Base-by-base conservation (phyloP, 2,113 vertebrate genomes). In the Tychaedon coryphoeus region DNA sequence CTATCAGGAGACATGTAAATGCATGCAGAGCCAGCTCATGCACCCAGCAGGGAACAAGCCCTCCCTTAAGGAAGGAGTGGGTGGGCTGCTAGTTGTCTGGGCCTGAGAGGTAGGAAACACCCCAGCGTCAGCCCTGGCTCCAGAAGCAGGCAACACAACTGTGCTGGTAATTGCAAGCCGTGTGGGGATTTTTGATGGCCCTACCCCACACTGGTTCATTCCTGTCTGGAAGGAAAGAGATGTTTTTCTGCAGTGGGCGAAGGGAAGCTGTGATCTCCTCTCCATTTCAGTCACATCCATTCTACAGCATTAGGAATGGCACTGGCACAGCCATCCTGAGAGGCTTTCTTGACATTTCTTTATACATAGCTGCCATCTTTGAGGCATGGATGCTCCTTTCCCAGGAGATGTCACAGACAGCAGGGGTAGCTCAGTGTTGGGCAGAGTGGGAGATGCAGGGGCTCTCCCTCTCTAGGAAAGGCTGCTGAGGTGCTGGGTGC, bases 1-100 rank as follows among this genome's bases (percentile, higher is more conserved):
- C 90, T 95, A 90, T 93, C 78, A 72, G 85, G 82, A 93, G 87
- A 90, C 96, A 86, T 90, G 95, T 92, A 95, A 97, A 96, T 50
- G 87, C 94, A 86, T 12, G 93, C 12, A 90, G 71, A 91, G 92
- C 90, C 96, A 97, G 85, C 95, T 96, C 91, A 95, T 86, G 71
- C 42, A 40, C 47, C 67, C n/a, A 57, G 81, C 67, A 73, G 78
- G 78, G 85, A 96, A 88, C 90, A 93, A 94, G 87, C 74, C 58
- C 86, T 91, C 90, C 90, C 95, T 90, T 34, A 4, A 97, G 93
- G 84, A 78, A 87, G 58, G 84, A 88, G 87, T 94, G 93, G 95
- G 95, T 95, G 90, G 58, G 66, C 82, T 60, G 67, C 69, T 72
- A 5, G 61, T 4, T 95, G 95, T 87, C 95, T 95, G 96, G 78